Evolutionary conservation across 2,113 vertebrate genomes (phyloP).

Genomic region (Cryptotis parvus): DNA sequence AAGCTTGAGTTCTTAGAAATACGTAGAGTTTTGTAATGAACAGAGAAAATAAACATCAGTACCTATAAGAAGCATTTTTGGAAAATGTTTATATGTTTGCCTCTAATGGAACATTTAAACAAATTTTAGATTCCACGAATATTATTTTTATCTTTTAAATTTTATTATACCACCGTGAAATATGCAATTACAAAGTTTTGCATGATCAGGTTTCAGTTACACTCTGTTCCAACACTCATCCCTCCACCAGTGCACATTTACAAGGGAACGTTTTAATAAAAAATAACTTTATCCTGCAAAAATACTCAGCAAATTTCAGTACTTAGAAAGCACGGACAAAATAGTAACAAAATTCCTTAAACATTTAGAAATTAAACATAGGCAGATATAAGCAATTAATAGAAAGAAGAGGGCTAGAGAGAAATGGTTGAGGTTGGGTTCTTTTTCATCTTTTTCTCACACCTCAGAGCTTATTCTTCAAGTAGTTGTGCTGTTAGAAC

Average conservation of each 20-base stretch:
- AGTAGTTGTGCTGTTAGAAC: constrained; percentile 50
- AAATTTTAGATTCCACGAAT: no score
- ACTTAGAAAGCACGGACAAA: constrained; percentile 43
- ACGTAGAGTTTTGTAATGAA: background rate
- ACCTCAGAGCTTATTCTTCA: constrained; percentile 55
- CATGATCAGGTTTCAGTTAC: no score
- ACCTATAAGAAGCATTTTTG: background rate
- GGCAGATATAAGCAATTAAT: constrained; percentile 17
- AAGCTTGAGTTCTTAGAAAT: constrained; percentile 4
- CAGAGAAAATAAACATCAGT: constrained; percentile 11
- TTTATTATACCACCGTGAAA: no score
- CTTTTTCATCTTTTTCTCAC: constrained; percentile 15
- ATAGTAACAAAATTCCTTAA: background rate
- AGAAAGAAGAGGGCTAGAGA: background rate
- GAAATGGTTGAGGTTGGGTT: background rate
- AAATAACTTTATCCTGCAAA: background rate
- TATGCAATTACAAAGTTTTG: no score
- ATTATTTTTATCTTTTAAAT: no score
- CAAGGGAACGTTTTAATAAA: constrained; percentile 48
- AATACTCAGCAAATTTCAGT: constrained; percentile 47
- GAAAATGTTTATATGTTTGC: constrained; percentile 14
- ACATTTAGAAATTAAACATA: constrained; percentile 3
- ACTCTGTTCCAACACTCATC: no score
- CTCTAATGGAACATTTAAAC: constrained; percentile 47
- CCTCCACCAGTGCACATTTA: no score